Conservation (phyloP, 2,888 invertebrate species). For the Acholoe squamosa region DNA sequence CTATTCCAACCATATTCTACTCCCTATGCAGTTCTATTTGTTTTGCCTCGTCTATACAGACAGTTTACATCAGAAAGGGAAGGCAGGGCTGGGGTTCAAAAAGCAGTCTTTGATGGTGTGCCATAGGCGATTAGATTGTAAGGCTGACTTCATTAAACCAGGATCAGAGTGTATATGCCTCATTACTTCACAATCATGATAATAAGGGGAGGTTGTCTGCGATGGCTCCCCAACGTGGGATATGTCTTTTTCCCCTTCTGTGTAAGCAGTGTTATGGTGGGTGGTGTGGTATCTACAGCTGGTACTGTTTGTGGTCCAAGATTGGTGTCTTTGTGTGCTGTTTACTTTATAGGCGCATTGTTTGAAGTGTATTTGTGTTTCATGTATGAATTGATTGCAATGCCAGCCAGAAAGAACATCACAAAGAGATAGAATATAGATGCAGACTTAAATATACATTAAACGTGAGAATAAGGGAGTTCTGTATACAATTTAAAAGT, state of each 20-base stretch:
- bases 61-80: neutral
- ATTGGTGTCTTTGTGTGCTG: neutral
- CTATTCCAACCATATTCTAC: neutral
- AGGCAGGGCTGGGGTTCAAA: neutral
- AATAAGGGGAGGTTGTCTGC: neutral
- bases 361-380: no score
- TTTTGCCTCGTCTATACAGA: neutral
- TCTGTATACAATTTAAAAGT: no score
- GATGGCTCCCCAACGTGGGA: neutral
- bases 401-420: no score
- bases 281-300: neutral
- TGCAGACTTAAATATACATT: no score
- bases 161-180: slow-evolving; percentile 35
- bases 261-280: neutral
- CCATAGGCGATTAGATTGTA: neutral
- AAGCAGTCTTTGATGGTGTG: slow-evolving; percentile 35
- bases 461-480: no score
- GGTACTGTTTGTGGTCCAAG: neutral
- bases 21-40: neutral
- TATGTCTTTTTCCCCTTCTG: neutral
- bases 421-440: no score
- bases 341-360: no score
- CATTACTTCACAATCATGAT: slow-evolving; percentile 4
- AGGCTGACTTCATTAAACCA: slow-evolving; percentile 21
- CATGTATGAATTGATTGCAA: no score